Conservation (phyloP, 2,797 vertebrate species). For the Chaetodon trifasciatus region DNA sequence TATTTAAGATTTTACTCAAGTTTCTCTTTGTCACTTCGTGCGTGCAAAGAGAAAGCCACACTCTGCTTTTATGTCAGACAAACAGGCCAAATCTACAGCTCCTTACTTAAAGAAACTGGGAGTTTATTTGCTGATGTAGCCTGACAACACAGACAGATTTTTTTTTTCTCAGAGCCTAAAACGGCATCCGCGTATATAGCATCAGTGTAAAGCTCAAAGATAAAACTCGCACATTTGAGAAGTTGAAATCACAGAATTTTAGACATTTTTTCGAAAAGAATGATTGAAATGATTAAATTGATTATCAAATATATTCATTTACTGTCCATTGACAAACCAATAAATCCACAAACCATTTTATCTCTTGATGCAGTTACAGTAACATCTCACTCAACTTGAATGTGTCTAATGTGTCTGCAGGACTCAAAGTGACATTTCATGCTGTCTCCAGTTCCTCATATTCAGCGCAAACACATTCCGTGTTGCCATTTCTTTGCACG, state of each 20-base stretch:
- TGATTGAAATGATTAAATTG: neutral
- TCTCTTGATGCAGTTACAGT: neutral
- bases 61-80: neutral
- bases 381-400: neutral
- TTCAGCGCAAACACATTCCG: neutral
- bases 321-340: neutral
- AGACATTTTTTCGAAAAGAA: neutral
- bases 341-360: neutral
- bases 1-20: neutral
- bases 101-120: neutral
- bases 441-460: neutral
- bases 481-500: constrained; percentile 16
- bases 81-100: neutral
- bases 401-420: neutral
- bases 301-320: neutral
- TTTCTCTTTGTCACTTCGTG: neutral
- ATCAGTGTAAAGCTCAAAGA: neutral
- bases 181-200: neutral
- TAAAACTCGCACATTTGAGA: neutral
- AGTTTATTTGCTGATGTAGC: too few species aligned
- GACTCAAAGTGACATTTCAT: neutral
- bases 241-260: neutral
- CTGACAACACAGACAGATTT: neutral
- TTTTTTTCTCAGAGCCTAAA: neutral
- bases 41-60: neutral